These are phyloP conservation scores for Petaurus breviceps DNA, from an alignment of 2,113 vertebrate species.

Conservation along the genomic window DNA sequence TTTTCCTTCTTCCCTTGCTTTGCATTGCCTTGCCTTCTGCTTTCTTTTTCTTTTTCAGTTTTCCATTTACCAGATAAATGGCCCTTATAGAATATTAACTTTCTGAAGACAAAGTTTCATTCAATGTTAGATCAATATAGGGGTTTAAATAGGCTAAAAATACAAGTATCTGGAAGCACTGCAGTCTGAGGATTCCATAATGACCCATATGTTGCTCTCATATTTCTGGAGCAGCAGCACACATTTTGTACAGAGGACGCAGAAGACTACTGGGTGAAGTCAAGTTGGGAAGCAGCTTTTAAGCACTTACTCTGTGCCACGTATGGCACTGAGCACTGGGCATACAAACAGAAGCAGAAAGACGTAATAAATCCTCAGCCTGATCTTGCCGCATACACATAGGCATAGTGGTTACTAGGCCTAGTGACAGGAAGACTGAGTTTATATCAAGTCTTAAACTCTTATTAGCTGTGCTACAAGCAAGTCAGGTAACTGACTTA, in stretches of 20 bases:
- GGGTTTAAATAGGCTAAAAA: not conserved
- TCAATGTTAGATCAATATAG: not conserved
- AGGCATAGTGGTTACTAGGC: not conserved
- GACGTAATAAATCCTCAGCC: not conserved
- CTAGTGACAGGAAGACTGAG: not conserved
- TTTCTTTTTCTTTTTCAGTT: not conserved
- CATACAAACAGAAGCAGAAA: not conserved
- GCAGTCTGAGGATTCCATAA: not conserved
- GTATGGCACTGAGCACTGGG: not conserved
- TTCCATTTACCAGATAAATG: not conserved
- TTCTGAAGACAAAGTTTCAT: not conserved
- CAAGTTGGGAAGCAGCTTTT: not conserved
- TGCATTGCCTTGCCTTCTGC: no score
- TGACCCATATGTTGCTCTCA: not conserved
- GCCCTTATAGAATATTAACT: not conserved
- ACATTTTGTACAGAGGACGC: not conserved
- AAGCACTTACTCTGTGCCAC: not conserved
- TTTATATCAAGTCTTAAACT: not conserved
- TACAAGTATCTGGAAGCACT: not conserved
- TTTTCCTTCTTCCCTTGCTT: not conserved
- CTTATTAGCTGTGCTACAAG: not conserved
- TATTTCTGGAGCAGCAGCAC: not conserved
- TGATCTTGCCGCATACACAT: not conserved
- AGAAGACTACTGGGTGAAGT: not conserved
- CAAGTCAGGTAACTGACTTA: not conserved